phyloP scores from a whole-genome alignment of 2,888 invertebrate genomes.

The Subacronicta megacephala region DNA sequence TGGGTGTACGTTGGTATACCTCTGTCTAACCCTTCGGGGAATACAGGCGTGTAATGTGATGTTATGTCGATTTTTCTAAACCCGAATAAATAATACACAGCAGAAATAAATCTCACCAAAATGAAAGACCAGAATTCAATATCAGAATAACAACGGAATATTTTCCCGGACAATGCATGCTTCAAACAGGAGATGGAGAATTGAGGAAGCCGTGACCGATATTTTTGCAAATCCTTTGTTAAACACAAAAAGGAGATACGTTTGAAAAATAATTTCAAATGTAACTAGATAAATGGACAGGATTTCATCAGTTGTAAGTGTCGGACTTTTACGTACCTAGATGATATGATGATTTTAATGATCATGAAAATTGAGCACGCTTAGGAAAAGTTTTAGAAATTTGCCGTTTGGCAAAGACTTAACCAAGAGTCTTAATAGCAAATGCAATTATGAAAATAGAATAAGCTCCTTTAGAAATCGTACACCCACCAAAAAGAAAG shows the following conservation, averaged over 20 bases:
- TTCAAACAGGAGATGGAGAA: constrained; percentile 25
- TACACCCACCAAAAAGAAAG: constrained; percentile 34
- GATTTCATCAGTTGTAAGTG: constrained; percentile 12
- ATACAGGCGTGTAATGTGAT: no score
- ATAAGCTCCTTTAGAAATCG: constrained; percentile 9
- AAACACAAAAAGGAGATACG: constrained; percentile 8
- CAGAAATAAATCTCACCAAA: background rate
- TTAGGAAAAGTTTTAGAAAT: no score
- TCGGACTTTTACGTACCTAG: background rate
- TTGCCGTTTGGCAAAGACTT: no score
- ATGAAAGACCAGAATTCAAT: constrained; percentile 13
- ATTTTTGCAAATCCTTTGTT: constrained; percentile 24
- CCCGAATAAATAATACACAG: background rate
- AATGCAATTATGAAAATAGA: background rate
- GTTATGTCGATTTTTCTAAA: no score
- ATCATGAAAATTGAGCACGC: no score
- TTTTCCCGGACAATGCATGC: constrained; percentile 22
- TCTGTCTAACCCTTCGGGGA: no score
- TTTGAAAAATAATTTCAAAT: constrained; percentile 15
- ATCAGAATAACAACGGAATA: constrained; percentile 4
- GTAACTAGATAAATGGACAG: constrained; percentile 1
- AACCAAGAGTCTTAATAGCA: no score
- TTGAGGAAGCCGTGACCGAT: constrained; percentile 39
- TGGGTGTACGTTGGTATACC: no score
- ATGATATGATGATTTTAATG: constrained; percentile 2